Evolutionary conservation across 1,140 invertebrate species (phyloP).

Genomic region (Theocolax elegans): DNA sequence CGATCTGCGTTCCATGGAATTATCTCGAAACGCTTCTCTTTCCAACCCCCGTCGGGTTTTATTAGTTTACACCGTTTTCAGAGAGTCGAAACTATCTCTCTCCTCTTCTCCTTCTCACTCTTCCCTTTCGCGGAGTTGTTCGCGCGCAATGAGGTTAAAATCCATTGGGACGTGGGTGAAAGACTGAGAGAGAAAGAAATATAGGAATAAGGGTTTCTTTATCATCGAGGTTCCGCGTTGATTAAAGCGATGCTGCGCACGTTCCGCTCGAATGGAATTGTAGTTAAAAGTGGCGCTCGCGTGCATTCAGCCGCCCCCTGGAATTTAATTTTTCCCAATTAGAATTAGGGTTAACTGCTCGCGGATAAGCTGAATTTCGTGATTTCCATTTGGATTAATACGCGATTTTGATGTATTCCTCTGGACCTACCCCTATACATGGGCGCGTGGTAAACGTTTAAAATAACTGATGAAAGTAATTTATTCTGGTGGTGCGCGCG

Average conservation of each 20-base stretch:
- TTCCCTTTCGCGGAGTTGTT: background rate
- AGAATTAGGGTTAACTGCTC: constrained; percentile 13
- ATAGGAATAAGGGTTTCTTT: constrained; percentile 2
- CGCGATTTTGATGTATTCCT: background rate
- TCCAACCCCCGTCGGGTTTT: background rate
- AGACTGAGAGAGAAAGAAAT: too few species aligned
- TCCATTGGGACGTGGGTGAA: too few species aligned
- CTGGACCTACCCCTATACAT: background rate
- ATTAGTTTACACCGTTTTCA: background rate
- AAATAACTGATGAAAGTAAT: background rate
- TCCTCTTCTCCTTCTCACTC: constrained; percentile 21
- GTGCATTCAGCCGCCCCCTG: background rate
- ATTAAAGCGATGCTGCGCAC: constrained; percentile 29
- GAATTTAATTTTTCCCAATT: constrained; percentile 22
- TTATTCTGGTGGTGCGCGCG: background rate
- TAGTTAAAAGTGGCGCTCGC: background rate
- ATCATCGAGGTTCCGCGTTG: constrained; percentile 3
- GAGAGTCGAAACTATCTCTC: constrained; percentile 7
- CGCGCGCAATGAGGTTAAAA: too few species aligned
- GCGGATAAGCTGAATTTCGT: constrained; percentile 14
- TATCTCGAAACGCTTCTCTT: background rate
- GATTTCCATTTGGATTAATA: background rate
- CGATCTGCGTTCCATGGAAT: constrained; percentile 24
- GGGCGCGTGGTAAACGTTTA: background rate
- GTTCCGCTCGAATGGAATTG: background rate